Base-by-base conservation (phyloP, 2,113 vertebrate species). In the Stegostoma tigrinum region DNA sequence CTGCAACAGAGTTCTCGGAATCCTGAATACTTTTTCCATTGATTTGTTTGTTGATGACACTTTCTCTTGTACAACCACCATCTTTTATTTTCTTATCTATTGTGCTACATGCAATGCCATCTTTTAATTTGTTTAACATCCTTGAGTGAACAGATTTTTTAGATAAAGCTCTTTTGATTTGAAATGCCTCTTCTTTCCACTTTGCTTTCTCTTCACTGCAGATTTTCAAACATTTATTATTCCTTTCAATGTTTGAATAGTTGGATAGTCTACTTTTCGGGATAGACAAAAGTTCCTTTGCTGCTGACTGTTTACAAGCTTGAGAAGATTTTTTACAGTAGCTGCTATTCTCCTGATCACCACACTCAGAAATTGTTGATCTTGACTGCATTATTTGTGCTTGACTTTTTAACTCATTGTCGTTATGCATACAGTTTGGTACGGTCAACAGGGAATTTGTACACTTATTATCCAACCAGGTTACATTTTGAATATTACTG, bases 381-480 rank as follows among this genome's bases (percentile, higher is more conserved):
- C 42, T 45, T 52, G 38, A 72, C 68, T 95, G 38, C 38, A 8
- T 52, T 72, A 5, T 42, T 23, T 93, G 45, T 2, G 4, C 30
- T 14, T 27, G 38, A 95, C 72, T 67, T 48, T 95, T 95, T 67
- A 72, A 34, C 2, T 95, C 38, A 52, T 75, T 93, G 38, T 38
- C 64, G 30, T 23, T 2, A 48, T 34, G 68, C 52, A 27, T 52
- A 7, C 61, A 70, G 23, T 55, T 34, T 0, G 30, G 95, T 55
- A 96, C 64, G 64, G 48, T 7, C 68, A 96, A 8, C 68, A 96
- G 23, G 30, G 66, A 45, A 2, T 48, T 96, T 21, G 95, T 38
- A 96, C 48, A 96, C 10, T 96, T 89, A 5, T 45, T 70, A 7
- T 45, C 96, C 12, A 30, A 89, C 8, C 45, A 55, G 3, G 68